Conservation (phyloP, 1,140 invertebrate genomes). For the Euglossa dilemma region DNA sequence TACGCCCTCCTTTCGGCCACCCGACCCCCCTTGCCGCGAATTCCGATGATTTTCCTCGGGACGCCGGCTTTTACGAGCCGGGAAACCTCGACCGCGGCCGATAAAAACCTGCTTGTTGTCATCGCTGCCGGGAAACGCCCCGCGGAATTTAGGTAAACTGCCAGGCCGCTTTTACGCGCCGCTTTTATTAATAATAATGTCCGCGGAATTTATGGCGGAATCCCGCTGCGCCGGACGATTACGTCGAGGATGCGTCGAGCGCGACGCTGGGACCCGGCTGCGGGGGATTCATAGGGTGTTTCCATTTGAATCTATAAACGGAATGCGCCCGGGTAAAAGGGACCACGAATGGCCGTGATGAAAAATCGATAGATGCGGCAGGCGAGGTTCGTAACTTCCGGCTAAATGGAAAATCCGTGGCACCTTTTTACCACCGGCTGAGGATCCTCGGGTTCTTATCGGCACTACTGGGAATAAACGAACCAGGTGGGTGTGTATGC, state of each 20-base stretch:
- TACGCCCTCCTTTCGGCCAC: no score
- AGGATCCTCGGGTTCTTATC: no score
- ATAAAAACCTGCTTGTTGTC: neutral
- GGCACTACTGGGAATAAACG: no score
- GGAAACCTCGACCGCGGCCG: neutral
- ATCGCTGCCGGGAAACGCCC: neutral
- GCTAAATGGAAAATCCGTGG: neutral
- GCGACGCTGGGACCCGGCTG: no score
- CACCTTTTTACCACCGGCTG: no score
- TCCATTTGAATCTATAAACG: slow-evolving; percentile 13
- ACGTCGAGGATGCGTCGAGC: slow-evolving; percentile 1
- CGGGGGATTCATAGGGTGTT: neutral
- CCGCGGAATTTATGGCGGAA: neutral
- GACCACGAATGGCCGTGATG: no score
- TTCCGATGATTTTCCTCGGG: slow-evolving; percentile 29
- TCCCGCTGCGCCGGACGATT: neutral
- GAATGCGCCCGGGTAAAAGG: neutral
- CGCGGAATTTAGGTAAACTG: neutral
- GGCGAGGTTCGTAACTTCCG: neutral
- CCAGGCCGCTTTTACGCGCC: neutral
- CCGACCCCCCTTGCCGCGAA: neutral
- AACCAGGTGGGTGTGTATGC: no score
- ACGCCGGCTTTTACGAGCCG: slow-evolving; percentile 5
- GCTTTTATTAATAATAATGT: slow-evolving; percentile 34
- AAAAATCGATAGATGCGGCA: neutral